Percentiles rank a stretch among this genome's conserved stretches.
Conservation (phyloP, 2,113 vertebrate species). For the Polyodon spathula region DNA sequence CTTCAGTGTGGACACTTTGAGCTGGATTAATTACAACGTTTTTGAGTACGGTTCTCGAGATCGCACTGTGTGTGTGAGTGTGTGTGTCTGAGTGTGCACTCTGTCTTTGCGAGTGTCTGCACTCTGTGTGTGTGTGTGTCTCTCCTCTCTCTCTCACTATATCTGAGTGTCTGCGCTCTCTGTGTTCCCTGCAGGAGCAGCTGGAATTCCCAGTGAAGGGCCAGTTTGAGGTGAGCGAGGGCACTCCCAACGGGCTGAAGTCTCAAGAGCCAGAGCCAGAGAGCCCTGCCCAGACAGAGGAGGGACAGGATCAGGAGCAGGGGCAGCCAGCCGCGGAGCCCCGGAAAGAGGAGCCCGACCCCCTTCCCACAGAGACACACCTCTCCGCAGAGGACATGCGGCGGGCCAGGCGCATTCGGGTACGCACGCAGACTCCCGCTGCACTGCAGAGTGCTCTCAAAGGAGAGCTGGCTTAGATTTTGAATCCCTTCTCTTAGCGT, state of each 20-base stretch:
- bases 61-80: too few species aligned
- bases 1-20: too few species aligned
- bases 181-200: slow-evolving; percentile 65
- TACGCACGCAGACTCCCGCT: slow-evolving; percentile 36
- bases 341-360: slow-evolving; percentile 59
- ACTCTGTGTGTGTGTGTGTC: too few species aligned
- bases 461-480: background rate
- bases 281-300: slow-evolving; percentile 41
- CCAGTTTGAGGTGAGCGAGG: slow-evolving; percentile 65
- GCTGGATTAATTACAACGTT: too few species aligned
- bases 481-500: too few species aligned
- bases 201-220: slow-evolving; percentile 69
- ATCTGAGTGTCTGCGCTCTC: background rate
- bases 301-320: slow-evolving; percentile 46
- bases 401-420: slow-evolving; percentile 84
- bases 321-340: slow-evolving; percentile 46
- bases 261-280: slow-evolving; percentile 41
- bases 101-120: too few species aligned
- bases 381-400: slow-evolving; percentile 83
- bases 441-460: background rate
- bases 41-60: too few species aligned
- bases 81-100: too few species aligned
- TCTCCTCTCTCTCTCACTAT: too few species aligned
- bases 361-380: slow-evolving; percentile 52
- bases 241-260: slow-evolving; percentile 70